Evolutionary conservation across 2,113 vertebrate species (phyloP).

Genomic region (Sander vitreus): DNA sequence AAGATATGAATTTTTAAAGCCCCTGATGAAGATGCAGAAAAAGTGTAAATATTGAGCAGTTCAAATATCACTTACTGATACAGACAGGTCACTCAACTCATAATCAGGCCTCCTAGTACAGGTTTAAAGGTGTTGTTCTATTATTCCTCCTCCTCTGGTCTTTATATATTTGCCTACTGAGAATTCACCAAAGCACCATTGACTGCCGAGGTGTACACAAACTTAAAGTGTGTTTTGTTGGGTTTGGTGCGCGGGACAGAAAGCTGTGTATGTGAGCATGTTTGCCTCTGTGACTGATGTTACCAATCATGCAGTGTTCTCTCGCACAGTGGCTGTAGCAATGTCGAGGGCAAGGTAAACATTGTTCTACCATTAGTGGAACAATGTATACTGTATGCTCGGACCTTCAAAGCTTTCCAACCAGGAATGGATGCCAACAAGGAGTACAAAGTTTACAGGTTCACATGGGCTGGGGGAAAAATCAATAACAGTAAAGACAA

Average conservation of each 20-base stretch:
- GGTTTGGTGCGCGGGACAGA: no score
- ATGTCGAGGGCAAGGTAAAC: conserved; percentile 51
- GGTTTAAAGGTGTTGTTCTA: background rate
- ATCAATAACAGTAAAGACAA: background rate
- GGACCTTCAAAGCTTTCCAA: conserved; percentile 41
- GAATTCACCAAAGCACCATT: background rate
- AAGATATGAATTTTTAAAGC: background rate
- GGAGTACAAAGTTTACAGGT: conserved; percentile 40
- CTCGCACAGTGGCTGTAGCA: conserved; percentile 12
- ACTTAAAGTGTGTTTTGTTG: conserved; percentile 16
- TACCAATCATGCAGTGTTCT: conserved; percentile 15
- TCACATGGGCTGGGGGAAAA: background rate
- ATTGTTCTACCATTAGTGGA: conserved; percentile 18
- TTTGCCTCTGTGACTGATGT: conserved; percentile 42
- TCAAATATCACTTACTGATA: conserved; percentile 30
- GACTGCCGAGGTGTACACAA: background rate
- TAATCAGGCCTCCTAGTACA: background rate
- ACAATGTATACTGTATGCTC: background rate
- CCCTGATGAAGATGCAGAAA: background rate
- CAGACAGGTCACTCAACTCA: conserved; percentile 5
- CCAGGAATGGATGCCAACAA: conserved; percentile 31
- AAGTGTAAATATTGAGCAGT: background rate
- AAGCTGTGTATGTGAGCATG: background rate
- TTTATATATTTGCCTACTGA: background rate
- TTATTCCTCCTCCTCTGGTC: background rate